A percentile compares a stretch with the other conserved stretches of the same genome.
These are phyloP conservation scores for Hartigia nigra DNA, from an alignment of 2,888 invertebrate genomes.

Conservation along the genomic window DNA sequence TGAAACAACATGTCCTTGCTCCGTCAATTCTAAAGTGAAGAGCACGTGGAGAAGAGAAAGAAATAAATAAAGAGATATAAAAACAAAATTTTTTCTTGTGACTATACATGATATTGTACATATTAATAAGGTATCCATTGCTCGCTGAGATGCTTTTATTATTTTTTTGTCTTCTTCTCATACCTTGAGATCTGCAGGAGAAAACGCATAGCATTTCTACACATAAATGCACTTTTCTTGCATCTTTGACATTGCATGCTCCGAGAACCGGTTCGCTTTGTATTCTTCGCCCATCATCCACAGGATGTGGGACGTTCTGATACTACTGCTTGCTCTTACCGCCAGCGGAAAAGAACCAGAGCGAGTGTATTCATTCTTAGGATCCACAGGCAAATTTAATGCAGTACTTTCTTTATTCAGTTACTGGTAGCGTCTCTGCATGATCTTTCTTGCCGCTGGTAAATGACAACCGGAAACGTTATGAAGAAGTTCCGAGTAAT, in stretches of 20 bases:
- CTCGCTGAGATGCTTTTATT: background rate
- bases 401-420: background rate
- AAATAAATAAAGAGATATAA: background rate
- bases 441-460: constrained; percentile 68
- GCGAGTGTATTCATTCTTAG: background rate
- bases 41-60: background rate
- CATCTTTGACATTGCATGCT: background rate
- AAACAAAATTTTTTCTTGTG: background rate
- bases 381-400: background rate
- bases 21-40: background rate
- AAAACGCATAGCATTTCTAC: background rate
- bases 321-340: too few species aligned
- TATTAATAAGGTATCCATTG: background rate
- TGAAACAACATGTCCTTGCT: background rate
- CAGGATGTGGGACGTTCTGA: background rate
- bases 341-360: background rate
- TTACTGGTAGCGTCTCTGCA: constrained; percentile 68
- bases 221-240: background rate
- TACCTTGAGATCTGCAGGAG: background rate
- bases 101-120: background rate
- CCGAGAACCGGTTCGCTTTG: background rate
- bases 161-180: background rate
- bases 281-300: background rate
- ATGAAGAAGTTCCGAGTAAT: constrained; percentile 64
- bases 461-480: constrained; percentile 69